Evolutionary conservation across 1,140 invertebrate genomes (phyloP), one percentile per base, ranked within the genome.

Genomic region (Cydia splendana): DNA sequence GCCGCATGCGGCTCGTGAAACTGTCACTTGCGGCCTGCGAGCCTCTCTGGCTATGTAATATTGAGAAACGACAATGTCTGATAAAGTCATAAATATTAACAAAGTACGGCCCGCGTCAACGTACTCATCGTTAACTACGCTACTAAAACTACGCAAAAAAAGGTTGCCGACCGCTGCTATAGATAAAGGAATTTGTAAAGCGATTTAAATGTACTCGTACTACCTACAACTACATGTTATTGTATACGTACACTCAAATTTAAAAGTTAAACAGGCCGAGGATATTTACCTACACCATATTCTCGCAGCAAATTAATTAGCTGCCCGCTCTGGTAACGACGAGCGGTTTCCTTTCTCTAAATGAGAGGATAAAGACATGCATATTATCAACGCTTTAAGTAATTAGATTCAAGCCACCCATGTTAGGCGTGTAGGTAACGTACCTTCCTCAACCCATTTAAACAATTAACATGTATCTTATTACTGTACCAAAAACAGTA

Each of bases 311-410:
- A 69, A 69, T 69, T 69, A 69, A 69, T 69, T 69, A 69, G 65
- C 65, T 69, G 30, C 65, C 65, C 65, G 65, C 28, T 38, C 15
- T 69, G 13, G 15, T 69, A 69, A 69, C 30, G 65, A 69, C 28
- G 65, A 69, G 65, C 30, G 30, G 65, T 69, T 69, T 69, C 65
- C 65, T 69, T 38, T 38, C 65, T 69, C 65, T 38, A 69, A 69
- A 38, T 69, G 65, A 69, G 65, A 69, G 30, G 28, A 69, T 69
- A 69, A 69, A 69, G 24, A 69, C 65, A 69, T 69, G 6, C 65
- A 24, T 69, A 69, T 69, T 69, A 69, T 69, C 28, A 69, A 69
- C 65, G 65, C 65, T 45, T 71, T 71, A 38, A 38, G 9, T 71
- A 71, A 71, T 71, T 71, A 71, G n/a, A 71, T 71, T 71, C 2